phyloP scores from a whole-genome alignment of 2,797 vertebrate genomes.

The Taenioides sp. region DNA sequence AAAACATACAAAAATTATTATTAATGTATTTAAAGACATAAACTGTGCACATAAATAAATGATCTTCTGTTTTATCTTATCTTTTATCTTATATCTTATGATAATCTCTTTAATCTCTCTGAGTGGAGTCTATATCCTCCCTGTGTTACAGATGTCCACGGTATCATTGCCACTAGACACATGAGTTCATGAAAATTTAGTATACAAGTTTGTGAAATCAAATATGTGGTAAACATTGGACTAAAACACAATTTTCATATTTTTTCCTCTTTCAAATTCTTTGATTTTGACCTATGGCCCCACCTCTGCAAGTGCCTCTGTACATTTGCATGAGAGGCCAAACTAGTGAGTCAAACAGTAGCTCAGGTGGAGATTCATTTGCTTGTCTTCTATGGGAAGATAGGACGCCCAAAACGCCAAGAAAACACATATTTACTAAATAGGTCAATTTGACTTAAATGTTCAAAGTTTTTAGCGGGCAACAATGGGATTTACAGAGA shows the following conservation, averaged over 20 bases:
- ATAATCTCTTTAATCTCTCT: neutral
- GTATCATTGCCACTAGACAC: neutral
- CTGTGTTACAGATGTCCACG: neutral
- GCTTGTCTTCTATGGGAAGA: constrained; percentile 54
- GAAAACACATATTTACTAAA: neutral
- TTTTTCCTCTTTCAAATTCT: neutral
- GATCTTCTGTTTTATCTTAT: neutral
- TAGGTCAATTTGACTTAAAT: neutral
- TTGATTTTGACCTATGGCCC: neutral
- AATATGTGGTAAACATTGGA: neutral
- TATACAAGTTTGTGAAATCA: neutral
- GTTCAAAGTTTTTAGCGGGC: neutral
- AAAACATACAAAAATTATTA: neutral
- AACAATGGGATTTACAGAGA: constrained; percentile 51
- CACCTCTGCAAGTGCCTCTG: constrained; percentile 11
- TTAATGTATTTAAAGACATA: neutral
- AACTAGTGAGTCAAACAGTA: constrained; percentile 43
- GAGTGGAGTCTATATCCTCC: neutral
- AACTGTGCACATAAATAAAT: too few relatives aligned
- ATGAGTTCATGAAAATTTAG: neutral
- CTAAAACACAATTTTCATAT: neutral
- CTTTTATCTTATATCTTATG: too few relatives aligned
- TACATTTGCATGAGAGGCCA: constrained; percentile 76
- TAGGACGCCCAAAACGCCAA: constrained; percentile 16
- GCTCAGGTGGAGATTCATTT: constrained; percentile 64